Evolutionary conservation across 35 echinoderm and acorn worm species (phyloP), one percentile per base, ranked within the genome.

Genomic region (Eucidaris tribuloides): DNA sequence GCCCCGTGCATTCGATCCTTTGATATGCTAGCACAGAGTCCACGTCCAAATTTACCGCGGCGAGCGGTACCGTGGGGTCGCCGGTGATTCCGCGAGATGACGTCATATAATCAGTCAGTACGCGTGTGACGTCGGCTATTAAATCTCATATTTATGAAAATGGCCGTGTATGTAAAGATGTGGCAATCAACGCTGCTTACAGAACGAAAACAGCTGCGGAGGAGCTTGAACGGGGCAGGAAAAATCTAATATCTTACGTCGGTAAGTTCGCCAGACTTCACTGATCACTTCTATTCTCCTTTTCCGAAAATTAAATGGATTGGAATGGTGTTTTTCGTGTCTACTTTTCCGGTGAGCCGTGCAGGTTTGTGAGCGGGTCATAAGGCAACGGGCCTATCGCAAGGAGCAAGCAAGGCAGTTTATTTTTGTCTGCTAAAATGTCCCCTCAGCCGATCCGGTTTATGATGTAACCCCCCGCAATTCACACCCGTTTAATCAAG

Each of bases 131-230:
- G 87, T 89, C 79, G 81, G 62, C 62, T 54, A 78, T 89, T 58
- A 83, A 66, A 81, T 46, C 79, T 80, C 87, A 89, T 89, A 89
- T 89, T 89, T 89, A 89, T 89, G 79, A 99, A 99, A 86, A 93
- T 93, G 96, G 96, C 96, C 68, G 96, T 81, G 78, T 80, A 83
- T 64, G 87, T 79, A 60, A 87, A 83, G 63, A n/a, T 99, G 96
- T 79, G 90, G 90, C 82, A 93, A 93, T 62, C 79, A 93, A 68
- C 90, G 90, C 84, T 97, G 94, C 84, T 71, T 85, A 42, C 91
- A 93, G 96, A 99, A 90, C 76, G 96, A 92, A 92, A 92, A 89
- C 90, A 99, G 85, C 88, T 99, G 84, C 85, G 96, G 83, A 99
- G 89, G 96, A 99, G 83, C 83, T 99, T 28, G 96, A 99, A 80